Base-by-base conservation (phyloP, 2,888 invertebrate species). In the Cephus spinipes region DNA sequence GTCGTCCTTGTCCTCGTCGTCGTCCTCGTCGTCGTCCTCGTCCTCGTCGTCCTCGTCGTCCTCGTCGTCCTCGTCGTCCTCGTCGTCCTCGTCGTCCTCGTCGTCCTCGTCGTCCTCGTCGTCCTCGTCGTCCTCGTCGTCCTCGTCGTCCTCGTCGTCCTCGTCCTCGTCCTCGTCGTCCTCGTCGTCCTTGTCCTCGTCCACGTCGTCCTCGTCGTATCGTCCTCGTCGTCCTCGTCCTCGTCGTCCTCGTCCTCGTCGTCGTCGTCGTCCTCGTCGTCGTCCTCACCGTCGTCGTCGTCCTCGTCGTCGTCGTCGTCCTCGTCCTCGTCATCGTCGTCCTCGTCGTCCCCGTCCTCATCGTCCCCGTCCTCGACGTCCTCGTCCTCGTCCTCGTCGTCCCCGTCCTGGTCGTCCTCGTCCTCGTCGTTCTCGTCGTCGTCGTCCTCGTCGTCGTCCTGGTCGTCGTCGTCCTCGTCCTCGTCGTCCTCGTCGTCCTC, bases 261-360 rank as follows among this genome's bases (percentile, higher is more conserved):
- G 68, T 68, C 68, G 68, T 68, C 68, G 12, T 68, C 68, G 68
- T 68, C 68, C 68, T 68, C 68, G 68, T 68, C 68, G 12, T 68
- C 68, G n/a, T n/a, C n/a, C n/a, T n/a, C n/a, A n/a, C n/a, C n/a
- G n/a, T n/a, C n/a, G n/a, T n/a, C n/a, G n/a, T 68, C 68, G 68
- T 68, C 12, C 30, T 73, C 73, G 30, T 73, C 73, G n/a, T 73
- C 73, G 12, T 73, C n/a, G n/a, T 80, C 77, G 11, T 79, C 82
- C 15, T 81, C 80, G 11, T 79, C 80, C 32, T 81, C 12, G 12
- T 68, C 68, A 23, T 73, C 76, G n/a, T 73, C 76, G n/a, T n/a
- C n/a, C n/a, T n/a, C n/a, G n/a, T n/a, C n/a, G n/a, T n/a, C n/a
- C n/a, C n/a, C n/a, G n/a, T n/a, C n/a, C n/a, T n/a, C n/a, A n/a